phyloP scores from a whole-genome alignment of 2,113 vertebrate species.

The Bothrops jararaca region DNA sequence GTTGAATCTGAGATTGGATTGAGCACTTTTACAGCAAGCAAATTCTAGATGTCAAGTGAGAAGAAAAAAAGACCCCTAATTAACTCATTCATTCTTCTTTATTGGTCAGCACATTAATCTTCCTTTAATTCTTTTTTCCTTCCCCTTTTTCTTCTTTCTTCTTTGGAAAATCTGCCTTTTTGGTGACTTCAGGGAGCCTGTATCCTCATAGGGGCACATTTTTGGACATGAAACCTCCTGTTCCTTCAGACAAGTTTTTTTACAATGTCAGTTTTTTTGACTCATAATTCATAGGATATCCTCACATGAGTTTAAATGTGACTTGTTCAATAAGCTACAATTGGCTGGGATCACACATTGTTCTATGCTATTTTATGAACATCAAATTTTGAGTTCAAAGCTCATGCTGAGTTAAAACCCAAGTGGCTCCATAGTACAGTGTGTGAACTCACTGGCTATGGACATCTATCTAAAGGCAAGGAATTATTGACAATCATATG shows the following conservation, averaged over 20 bases:
- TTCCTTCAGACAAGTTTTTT: slow-evolving; percentile 54
- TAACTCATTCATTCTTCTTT: slow-evolving; percentile 46
- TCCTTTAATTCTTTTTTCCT: slow-evolving; percentile 35
- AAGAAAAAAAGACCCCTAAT: slow-evolving; percentile 20
- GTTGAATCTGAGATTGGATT: slow-evolving; percentile 18
- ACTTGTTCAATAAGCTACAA: not conserved
- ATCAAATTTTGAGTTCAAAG: not conserved
- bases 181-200: slow-evolving; percentile 61
- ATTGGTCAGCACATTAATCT: slow-evolving; percentile 57
- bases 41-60: not conserved
- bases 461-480: no score
- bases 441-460: no score
- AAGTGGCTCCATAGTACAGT: not conserved
- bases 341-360: not conserved
- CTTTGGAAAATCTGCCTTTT: slow-evolving; percentile 56
- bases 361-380: not conserved
- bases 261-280: not conserved
- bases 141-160: not conserved
- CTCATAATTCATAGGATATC: not conserved
- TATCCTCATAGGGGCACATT: slow-evolving; percentile 52
- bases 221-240: slow-evolving; percentile 55
- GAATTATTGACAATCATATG: no score
- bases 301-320: not conserved
- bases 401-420: not conserved
- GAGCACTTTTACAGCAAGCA: slow-evolving; percentile 25